Base-by-base conservation (phyloP, 2,797 vertebrate species). In the Chaenodraco wilsoni region DNA sequence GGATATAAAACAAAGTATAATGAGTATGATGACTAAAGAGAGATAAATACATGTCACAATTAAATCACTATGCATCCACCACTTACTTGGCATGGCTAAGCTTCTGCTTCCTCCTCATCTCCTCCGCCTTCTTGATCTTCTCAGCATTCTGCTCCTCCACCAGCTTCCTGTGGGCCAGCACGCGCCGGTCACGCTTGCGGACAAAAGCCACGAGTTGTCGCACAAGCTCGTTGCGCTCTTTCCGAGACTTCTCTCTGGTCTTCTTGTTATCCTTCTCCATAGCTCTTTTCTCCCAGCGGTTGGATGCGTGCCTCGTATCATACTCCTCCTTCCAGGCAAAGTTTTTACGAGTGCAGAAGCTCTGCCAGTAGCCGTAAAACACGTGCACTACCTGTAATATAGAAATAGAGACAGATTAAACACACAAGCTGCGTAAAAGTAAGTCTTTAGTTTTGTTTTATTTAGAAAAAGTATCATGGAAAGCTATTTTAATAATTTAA, bases 261-360 rank as follows among this genome's bases (percentile, higher is more conserved):
- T 98, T 98, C 88, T 96, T 97, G 93, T 99, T 99, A 72, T 99
- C 98, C 84, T 99, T 99, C 86, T 99, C 98, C 98, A 99, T 99
- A 51, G 97, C 98, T 21, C 98, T 92, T 66, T 99, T 99, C 89
- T 98, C 97, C 97, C 97, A 98, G 84, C 96, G 97, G 92, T 99
- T 99, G 65, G 96, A 96, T 3, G 96, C 98, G 64, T 98, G 97
- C 21, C 97, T 93, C 0, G 96, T 98, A 69, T 99, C 98, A 1
- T 98, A 99, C 27, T 98, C 97, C 86, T 99, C 98, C 76, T 97
- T 98, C 98, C 98, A 99, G 1, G 97, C 95, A 74, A 99, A 99
- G 84, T 93, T 97, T 77, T 97, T 98, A 10, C 91, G 93, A 0
- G 97, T 98, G 87, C 97, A 98, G 89, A 99, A 99, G 85, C 98